Percentiles rank a stretch among this genome's conserved stretches.
phyloP scores from a whole-genome alignment of 2,888 invertebrate species.

The Harpalus rufipes region DNA sequence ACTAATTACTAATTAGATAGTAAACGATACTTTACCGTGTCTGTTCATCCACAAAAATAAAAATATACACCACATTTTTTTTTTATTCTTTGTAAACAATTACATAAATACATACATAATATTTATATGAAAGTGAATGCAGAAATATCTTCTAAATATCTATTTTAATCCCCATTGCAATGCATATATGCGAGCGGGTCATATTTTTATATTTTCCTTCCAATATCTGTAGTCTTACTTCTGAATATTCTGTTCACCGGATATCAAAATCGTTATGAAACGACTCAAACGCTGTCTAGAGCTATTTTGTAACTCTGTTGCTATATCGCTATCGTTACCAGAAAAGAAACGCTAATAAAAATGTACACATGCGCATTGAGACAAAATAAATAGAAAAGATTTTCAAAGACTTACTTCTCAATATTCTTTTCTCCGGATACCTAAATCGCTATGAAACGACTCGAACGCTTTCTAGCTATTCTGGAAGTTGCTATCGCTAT shows the following conservation, averaged over 20 bases:
- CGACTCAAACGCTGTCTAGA: not conserved
- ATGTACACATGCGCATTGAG: not conserved
- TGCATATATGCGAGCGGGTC: not conserved
- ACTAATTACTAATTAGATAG: constrained; percentile 9
- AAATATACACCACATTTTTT: not conserved
- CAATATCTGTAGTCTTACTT: not conserved
- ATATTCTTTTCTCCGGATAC: not conserved
- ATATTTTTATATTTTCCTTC: not conserved
- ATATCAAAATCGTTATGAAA: constrained; percentile 18
- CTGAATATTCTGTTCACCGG: constrained; percentile 1
- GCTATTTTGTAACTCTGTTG: not conserved
- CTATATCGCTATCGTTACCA: not conserved
- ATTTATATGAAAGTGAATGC: too few species aligned
- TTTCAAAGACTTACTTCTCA: not conserved
- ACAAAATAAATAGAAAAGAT: not conserved
- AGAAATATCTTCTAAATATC: not conserved
- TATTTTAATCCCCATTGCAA: not conserved
- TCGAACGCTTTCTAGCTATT: too few species aligned
- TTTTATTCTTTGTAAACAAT: not conserved
- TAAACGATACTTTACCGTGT: not conserved
- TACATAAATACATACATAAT: too few species aligned
- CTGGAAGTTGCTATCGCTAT: not conserved
- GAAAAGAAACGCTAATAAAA: constrained; percentile 7
- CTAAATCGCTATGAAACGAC: too few species aligned
- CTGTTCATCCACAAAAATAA: not conserved